Percentiles rank a stretch among this genome's conserved stretches.
Evolutionary conservation across 2,113 vertebrate species (phyloP).

Genomic region (Lucifuga dentata): DNA sequence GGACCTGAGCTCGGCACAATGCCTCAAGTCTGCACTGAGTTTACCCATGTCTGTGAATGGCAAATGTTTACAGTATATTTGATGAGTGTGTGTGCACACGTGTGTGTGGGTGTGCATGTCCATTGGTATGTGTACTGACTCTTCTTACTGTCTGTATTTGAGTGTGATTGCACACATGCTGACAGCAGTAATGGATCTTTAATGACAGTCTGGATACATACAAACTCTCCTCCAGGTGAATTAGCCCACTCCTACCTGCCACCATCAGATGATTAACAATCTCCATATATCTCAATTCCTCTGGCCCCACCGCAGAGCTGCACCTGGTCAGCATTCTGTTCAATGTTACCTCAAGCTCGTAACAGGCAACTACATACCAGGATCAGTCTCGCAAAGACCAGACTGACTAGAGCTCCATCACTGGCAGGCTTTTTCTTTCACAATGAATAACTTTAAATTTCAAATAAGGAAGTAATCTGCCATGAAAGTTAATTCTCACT

Average conservation of each 20-base stretch:
- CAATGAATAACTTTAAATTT: background rate
- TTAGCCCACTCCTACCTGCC: conserved; percentile 44
- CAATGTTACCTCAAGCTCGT: background rate
- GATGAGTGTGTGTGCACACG: conserved; percentile 42
- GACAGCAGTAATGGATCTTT: conserved; percentile 56
- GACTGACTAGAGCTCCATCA: background rate
- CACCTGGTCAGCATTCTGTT: conserved; percentile 24
- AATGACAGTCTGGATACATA: conserved; percentile 48
- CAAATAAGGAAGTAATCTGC: background rate
- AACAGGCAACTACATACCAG: background rate
- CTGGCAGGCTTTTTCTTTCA: conserved; percentile 5
- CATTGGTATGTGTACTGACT: conserved; percentile 17
- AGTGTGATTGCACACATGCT: conserved; percentile 39
- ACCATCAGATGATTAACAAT: conserved; percentile 39
- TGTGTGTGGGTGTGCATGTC: conserved; percentile 15
- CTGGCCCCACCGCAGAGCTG: conserved; percentile 23
- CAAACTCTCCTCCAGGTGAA: conserved; percentile 47
- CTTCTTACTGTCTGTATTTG: background rate
- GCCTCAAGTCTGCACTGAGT: conserved; percentile 44
- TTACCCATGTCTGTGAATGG: conserved; percentile 50
- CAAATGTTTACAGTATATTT: conserved; percentile 60
- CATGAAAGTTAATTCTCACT: background rate
- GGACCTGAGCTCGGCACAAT: conserved; percentile 39
- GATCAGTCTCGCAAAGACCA: background rate
- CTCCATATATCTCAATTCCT: conserved; percentile 14